phyloP scores from a whole-genome alignment of 2,888 invertebrate species.

The Apomyelois bistriatella region DNA sequence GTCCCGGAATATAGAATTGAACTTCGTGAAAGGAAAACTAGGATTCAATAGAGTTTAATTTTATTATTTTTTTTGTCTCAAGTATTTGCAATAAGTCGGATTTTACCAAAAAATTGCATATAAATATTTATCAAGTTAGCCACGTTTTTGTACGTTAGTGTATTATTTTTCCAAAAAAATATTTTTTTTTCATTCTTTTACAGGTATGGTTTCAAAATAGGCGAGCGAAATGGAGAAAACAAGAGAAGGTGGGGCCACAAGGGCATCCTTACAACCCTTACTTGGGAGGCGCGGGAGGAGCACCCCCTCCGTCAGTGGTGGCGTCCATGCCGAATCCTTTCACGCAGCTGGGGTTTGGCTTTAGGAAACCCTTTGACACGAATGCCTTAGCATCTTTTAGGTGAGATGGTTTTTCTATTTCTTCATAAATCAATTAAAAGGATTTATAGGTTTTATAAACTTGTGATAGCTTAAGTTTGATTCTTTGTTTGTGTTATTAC shows the following conservation, averaged over 20 bases:
- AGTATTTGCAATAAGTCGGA: too few species aligned
- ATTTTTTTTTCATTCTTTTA: slow-evolving; percentile 39
- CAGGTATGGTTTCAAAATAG: slow-evolving; percentile 98
- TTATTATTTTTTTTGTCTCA: too few species aligned
- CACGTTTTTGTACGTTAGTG: too few species aligned
- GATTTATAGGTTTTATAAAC: too few species aligned
- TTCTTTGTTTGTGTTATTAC: too few species aligned
- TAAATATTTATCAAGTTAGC: too few species aligned
- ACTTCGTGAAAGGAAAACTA: too few species aligned
- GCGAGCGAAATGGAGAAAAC: slow-evolving; percentile 95
- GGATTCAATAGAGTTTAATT: too few species aligned
- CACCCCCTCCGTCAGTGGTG: slow-evolving; percentile 84
- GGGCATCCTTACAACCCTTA: slow-evolving; percentile 95
- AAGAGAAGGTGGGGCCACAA: slow-evolving; percentile 95
- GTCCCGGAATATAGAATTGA: too few species aligned
- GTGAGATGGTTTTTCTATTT: slow-evolving; percentile 46
- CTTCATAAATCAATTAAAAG: not conserved
- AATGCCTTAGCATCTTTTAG: slow-evolving; percentile 85
- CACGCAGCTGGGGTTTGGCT: slow-evolving; percentile 86
- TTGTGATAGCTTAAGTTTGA: too few species aligned
- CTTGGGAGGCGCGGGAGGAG: slow-evolving; percentile 80
- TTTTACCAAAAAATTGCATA: too few species aligned
- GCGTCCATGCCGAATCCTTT: slow-evolving; percentile 91
- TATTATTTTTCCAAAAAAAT: not conserved
- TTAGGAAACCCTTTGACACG: slow-evolving; percentile 86